These are phyloP conservation scores for Gymnoscelis rufifasciata DNA, from an alignment of 2,888 invertebrate species.

Conservation along the genomic window DNA sequence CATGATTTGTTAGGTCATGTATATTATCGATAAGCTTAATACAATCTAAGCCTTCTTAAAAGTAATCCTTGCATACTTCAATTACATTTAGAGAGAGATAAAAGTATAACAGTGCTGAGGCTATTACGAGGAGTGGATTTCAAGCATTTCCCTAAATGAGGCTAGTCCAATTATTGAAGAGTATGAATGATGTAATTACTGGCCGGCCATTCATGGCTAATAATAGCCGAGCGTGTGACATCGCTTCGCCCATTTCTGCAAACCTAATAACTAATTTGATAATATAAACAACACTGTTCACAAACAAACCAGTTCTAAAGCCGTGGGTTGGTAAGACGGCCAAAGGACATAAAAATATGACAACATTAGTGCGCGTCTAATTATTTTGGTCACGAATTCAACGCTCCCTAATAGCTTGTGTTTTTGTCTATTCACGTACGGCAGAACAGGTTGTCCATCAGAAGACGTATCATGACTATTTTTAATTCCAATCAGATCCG, in stretches of 20 bases:
- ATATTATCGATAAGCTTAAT: not conserved
- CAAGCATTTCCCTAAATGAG: slow-evolving; percentile 28
- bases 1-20: not conserved
- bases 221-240: slow-evolving; percentile 39
- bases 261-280: slow-evolving; percentile 16
- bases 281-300: not conserved
- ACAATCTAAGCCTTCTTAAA: not conserved
- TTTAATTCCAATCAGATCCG: not conserved
- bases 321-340: not conserved
- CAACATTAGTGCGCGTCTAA: not conserved
- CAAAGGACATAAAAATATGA: slow-evolving; percentile 1
- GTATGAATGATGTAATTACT: slow-evolving; percentile 56
- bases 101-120: slow-evolving; percentile 1
- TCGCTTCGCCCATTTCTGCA: slow-evolving; percentile 29
- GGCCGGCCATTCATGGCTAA: slow-evolving; percentile 53
- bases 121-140: slow-evolving; percentile 8
- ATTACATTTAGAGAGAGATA: not conserved
- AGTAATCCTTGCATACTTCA: not conserved
- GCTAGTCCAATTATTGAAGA: slow-evolving; percentile 42
- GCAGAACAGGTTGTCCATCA: slow-evolving; percentile 13
- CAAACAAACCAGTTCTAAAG: not conserved
- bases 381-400: slow-evolving; percentile 15
- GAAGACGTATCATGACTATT: slow-evolving; percentile 17
- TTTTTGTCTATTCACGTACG: slow-evolving; percentile 21
- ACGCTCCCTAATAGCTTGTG: slow-evolving; percentile 12